Percentiles rank a stretch among this genome's conserved stretches.
These are phyloP conservation scores for Argya squamiceps DNA, from an alignment of 2,797 vertebrate genomes.

Conservation along the genomic window DNA sequence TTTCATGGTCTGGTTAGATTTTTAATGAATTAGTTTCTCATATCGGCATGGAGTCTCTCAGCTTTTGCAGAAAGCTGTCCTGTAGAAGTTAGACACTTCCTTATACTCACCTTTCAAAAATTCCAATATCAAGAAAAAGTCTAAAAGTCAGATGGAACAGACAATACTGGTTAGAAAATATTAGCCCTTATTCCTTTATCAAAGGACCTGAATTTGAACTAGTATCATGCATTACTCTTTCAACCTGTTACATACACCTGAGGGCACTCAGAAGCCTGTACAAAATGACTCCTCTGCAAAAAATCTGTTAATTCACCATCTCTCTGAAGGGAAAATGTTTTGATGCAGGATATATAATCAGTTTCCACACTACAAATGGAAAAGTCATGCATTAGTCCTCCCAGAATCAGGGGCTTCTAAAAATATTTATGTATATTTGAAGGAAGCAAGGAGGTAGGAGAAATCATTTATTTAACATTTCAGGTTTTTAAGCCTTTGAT, in stretches of 20 bases:
- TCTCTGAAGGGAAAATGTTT: not conserved
- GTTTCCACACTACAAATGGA: not conserved
- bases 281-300: not conserved
- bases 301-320: not conserved
- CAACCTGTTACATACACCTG: not conserved
- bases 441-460: not conserved
- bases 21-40: not conserved
- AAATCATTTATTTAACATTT: not conserved
- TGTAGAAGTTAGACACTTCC: not conserved
- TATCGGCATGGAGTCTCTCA: not conserved
- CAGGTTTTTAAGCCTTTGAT: rapidly evolving
- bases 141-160: not conserved
- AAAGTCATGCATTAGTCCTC: not conserved
- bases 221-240: not conserved
- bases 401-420: not conserved
- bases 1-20: not conserved
- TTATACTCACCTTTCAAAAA: not conserved
- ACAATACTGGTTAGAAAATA: not conserved
- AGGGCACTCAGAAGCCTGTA: not conserved
- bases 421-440: not conserved
- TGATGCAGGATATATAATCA: not conserved
- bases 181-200: not conserved
- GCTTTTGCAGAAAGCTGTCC: not conserved
- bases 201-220: not conserved
- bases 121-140: not conserved